Evolutionary conservation across 2,113 vertebrate species (phyloP).

Genomic region (Hydrolagus affinis): DNA sequence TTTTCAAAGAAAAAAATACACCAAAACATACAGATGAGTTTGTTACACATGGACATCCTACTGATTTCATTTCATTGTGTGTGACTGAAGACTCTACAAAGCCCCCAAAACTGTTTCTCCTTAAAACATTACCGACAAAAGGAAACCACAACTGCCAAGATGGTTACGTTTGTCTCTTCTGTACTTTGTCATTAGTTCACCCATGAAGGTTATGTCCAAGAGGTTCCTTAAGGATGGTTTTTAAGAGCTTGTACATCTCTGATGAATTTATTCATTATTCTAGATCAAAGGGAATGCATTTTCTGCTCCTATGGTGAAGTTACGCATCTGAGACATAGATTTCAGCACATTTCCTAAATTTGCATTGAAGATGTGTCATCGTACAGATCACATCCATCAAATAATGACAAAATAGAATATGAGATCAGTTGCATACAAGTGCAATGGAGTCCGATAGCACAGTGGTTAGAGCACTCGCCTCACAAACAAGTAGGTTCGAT

Average conservation of each 20-base stretch:
- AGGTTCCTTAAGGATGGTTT: neutral
- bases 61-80: neutral
- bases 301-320: neutral
- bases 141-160: neutral
- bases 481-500: too few relatives aligned
- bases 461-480: too few relatives aligned
- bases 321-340: neutral
- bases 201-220: neutral
- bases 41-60: too few relatives aligned
- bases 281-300: neutral
- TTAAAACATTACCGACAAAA: neutral
- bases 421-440: too few relatives aligned
- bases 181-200: neutral
- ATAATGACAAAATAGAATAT: neutral
- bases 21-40: neutral
- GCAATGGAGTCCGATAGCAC: too few relatives aligned
- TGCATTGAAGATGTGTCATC: neutral
- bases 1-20: neutral
- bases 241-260: neutral
- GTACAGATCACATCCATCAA: neutral
- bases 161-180: neutral
- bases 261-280: neutral
- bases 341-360: neutral
- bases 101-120: neutral
- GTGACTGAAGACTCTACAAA: neutral